phyloP scores from a whole-genome alignment of 2,113 vertebrate species.

The Ceyx cyanopectus region DNA sequence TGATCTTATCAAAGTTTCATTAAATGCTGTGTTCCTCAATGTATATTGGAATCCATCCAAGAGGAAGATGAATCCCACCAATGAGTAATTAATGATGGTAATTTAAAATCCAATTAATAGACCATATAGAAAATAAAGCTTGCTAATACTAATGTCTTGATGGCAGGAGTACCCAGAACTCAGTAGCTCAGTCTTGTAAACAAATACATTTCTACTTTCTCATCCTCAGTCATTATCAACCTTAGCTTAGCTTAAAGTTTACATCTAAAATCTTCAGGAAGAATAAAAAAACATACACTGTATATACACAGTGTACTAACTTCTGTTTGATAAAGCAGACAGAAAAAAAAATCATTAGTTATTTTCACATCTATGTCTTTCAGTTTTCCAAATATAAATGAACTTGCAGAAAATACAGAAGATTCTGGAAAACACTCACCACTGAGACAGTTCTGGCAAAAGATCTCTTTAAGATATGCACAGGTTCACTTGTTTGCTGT shows the following conservation, averaged over 20 bases:
- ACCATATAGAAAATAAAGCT: not conserved
- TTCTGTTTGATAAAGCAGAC: not conserved
- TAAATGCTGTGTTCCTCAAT: not conserved
- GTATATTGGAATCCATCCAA: not conserved
- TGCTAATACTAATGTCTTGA: not conserved
- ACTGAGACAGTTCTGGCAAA: conserved; percentile 97
- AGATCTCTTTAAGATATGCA: conserved; percentile 96
- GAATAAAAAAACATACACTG: accelerated
- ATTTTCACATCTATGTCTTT: not conserved
- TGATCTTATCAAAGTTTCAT: not conserved
- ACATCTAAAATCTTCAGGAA: not conserved
- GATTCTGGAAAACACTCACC: conserved; percentile 75
- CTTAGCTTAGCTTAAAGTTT: not conserved
- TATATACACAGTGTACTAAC: not conserved
- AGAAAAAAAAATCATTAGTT: not conserved
- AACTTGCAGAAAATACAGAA: not conserved
- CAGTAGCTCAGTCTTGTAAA: not conserved
- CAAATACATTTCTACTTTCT: not conserved
- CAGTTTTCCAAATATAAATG: not conserved
- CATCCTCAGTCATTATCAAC: not conserved
- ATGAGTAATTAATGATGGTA: not conserved
- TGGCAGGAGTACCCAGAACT: not conserved
- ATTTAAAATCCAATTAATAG: not conserved
- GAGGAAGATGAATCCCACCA: not conserved
- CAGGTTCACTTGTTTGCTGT: conserved; percentile 95